A percentile compares a stretch with the other conserved stretches of the same genome.
Evolutionary conservation across 1,140 invertebrate genomes (phyloP).

Genomic region (Drosophila subpulchrella): DNA sequence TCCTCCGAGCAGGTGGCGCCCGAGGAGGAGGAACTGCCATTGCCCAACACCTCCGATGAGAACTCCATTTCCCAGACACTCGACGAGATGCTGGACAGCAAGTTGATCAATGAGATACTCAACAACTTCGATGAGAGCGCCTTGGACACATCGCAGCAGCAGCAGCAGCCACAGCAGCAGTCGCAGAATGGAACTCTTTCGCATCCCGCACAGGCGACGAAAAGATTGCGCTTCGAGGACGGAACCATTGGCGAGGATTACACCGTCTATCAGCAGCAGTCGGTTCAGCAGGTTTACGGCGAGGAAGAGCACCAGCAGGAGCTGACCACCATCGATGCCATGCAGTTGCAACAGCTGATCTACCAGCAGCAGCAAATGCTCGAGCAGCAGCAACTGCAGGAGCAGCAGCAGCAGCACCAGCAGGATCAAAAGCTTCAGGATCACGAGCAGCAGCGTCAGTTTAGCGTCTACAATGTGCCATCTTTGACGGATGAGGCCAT

Average conservation of each 20-base stretch:
- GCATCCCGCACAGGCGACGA: constrained; percentile 48
- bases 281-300: constrained; percentile 50
- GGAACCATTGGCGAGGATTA: constrained; percentile 53
- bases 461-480: constrained; percentile 74
- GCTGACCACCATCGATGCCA: constrained; percentile 69
- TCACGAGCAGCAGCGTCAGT: constrained; percentile 58
- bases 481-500: constrained; percentile 69
- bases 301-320: constrained; percentile 53
- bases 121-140: constrained; percentile 79
- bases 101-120: constrained; percentile 78
- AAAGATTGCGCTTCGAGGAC: constrained; percentile 76
- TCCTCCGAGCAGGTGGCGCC: constrained; percentile 25
- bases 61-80: constrained; percentile 78
- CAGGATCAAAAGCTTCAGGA: constrained; percentile 49
- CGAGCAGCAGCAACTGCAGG: constrained; percentile 60
- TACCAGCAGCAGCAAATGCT: constrained; percentile 77
- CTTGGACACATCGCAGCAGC: constrained; percentile 60
- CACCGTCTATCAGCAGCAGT: constrained; percentile 51
- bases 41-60: constrained; percentile 74
- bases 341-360: constrained; percentile 74
- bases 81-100: constrained; percentile 79
- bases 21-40: constrained; percentile 63
- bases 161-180: constrained; percentile 43
- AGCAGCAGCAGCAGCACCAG: constrained; percentile 55
- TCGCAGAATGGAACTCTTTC: constrained; percentile 32